Conservation (phyloP, 2,888 invertebrate genomes). For the Synergus laeviventris region DNA sequence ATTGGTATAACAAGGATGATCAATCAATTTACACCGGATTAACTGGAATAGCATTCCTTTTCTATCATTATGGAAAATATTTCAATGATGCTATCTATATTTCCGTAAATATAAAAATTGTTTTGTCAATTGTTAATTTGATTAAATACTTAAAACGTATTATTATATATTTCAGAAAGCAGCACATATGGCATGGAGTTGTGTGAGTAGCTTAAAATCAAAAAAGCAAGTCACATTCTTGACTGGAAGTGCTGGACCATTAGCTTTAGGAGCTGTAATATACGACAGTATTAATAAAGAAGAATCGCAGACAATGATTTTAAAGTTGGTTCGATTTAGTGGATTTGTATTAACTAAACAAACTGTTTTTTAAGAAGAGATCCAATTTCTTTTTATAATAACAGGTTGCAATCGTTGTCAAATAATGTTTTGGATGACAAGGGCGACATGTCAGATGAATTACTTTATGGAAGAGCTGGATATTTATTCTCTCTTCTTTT, state of each 20-base stretch:
- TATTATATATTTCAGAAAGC: conserved; percentile 71
- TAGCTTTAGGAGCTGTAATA: conserved; percentile 81
- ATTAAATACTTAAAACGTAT: conserved; percentile 24
- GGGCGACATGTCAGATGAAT: conserved; percentile 84
- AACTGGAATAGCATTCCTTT: conserved; percentile 83
- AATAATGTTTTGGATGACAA: conserved; percentile 78
- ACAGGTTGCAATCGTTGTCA: conserved; percentile 79
- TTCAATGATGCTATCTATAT: conserved; percentile 63
- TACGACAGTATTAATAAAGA: conserved; percentile 78
- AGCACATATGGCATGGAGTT: conserved; percentile 74
- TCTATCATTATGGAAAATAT: conserved; percentile 77
- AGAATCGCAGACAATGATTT: conserved; percentile 77
- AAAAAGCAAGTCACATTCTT: conserved; percentile 81
- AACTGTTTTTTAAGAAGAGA: conserved; percentile 28
- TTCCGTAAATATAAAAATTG: conserved; percentile 59
- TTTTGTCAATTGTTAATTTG: conserved; percentile 44
- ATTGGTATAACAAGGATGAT: conserved; percentile 76
- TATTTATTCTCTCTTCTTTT: conserved; percentile 88
- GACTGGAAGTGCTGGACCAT: conserved; percentile 83
- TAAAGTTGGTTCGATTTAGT: conserved; percentile 75
- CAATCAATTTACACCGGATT: conserved; percentile 87
- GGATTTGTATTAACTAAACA: conserved; percentile 38
- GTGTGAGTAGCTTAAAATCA: conserved; percentile 71
- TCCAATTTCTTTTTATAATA: conserved; percentile 23
- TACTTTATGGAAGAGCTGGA: conserved; percentile 90